Percentiles rank a stretch among this genome's conserved stretches.
These are phyloP conservation scores for Xestobium rufovillosum DNA, from an alignment of 2,888 invertebrate genomes.

Conservation along the genomic window DNA sequence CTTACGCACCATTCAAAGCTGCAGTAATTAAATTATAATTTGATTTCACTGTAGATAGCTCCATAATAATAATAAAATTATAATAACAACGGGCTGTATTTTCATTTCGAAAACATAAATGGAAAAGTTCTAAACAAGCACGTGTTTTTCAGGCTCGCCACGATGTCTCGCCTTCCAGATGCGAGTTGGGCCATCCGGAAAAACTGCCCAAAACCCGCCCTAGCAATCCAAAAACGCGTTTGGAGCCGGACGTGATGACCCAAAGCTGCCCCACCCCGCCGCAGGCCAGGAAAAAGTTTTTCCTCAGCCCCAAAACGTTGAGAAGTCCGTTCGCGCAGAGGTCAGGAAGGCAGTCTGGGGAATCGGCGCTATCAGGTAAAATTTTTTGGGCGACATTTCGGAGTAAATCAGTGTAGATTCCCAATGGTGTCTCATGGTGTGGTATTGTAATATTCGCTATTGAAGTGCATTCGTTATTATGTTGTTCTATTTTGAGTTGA, in stretches of 20 bases:
- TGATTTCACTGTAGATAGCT: too few relatives aligned
- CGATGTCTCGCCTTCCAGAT: conserved; percentile 16
- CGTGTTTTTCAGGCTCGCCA: conserved; percentile 22
- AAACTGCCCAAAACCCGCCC: conserved; percentile 56
- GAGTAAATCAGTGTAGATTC: conserved; percentile 7
- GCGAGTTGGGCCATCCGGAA: conserved; percentile 45
- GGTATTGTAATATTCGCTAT: conserved; percentile 20
- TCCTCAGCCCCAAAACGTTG: conserved; percentile 72
- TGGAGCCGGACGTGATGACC: conserved; percentile 50
- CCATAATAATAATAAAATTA: too few relatives aligned
- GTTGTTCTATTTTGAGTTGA: too few relatives aligned
- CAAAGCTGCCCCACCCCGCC: conserved; percentile 80
- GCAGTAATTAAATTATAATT: too few relatives aligned
- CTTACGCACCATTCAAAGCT: too few relatives aligned
- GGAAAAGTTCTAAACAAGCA: too few relatives aligned
- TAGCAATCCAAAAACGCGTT: conserved; percentile 38
- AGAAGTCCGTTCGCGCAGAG: conserved; percentile 67
- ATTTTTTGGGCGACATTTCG: conserved; percentile 17
- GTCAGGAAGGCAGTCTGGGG: conserved; percentile 43
- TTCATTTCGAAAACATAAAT: too few relatives aligned
- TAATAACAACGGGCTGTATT: too few relatives aligned
- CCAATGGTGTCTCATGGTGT: conserved; percentile 21
- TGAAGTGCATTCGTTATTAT: conserved; percentile 10
- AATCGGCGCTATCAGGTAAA: conserved; percentile 66
- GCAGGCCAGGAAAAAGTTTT: conserved; percentile 67